Base-by-base conservation (phyloP, 1,140 invertebrate genomes). In the Diabrotica virgifera region DNA sequence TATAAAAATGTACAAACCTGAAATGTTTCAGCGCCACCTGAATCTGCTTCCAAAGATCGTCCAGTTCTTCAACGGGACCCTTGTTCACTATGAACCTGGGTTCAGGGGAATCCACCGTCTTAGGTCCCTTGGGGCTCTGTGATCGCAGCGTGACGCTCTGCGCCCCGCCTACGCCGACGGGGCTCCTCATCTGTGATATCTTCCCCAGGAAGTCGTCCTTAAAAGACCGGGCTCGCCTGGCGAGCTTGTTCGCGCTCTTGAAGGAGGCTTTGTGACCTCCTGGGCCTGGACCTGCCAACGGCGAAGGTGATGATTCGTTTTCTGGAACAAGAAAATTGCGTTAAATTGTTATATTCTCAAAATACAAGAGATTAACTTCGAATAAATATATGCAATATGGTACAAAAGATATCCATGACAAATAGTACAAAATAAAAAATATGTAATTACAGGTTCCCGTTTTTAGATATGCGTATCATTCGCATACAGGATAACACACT, bases 201-300 rank as follows among this genome's bases (percentile, higher is more conserved):
- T 91, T 92, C 77, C 93, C 92, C 74, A 94, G 84, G 73, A 95
- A 88, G 81, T 94, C 93, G 84, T 95, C 92, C 80, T 95, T 95
- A 80, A 95, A 95, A 68, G 92, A 94, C 67, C 92, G 86, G 52
- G 92, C 92, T 62, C 93, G 84, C 63, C 90, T 83, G 50, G 92
- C 91, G 78, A 94, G 83, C 78, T 92, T 92, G 62, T 89, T 90
- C 70, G 88, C 88, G 63, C 67, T 59, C 70, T 89, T 88, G 75
- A 88, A 79, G 57, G 86, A 87, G 57, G 86, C 83, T 72, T 87
- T 87, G 74, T 88, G 87, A 59, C 84, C 84, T 65, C 74, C 75
- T 7, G 75, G 74, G 36, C 75, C 74, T 0, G 70, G 57, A 35
- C 76, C 75, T 5, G 76, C 74, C 66, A 78, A 66, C n/a, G 78